These are phyloP conservation scores for Dipodomys spectabilis DNA, from an alignment of 2,113 vertebrate species.

Conservation along the genomic window DNA sequence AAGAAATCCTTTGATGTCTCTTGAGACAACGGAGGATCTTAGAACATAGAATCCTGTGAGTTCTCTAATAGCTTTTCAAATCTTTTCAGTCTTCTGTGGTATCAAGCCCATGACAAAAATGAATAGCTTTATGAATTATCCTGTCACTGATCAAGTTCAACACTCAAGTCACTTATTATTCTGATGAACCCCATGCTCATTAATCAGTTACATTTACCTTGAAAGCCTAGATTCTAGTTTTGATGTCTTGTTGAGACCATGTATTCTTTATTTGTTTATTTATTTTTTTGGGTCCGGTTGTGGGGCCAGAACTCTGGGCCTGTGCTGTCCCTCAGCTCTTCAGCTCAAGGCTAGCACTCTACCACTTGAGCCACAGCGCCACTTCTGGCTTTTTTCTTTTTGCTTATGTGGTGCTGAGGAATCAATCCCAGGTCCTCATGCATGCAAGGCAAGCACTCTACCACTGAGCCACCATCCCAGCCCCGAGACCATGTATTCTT, in stretches of 20 bases:
- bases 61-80: background rate
- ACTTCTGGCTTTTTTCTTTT: too few species aligned
- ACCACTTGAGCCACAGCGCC: too few species aligned
- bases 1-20: conserved; percentile 11
- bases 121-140: conserved; percentile 59
- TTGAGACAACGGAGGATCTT: background rate
- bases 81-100: background rate
- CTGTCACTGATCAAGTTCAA: conserved; percentile 49
- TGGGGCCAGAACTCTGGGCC: too few species aligned
- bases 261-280: background rate
- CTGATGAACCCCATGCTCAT: conserved; percentile 6
- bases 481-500: background rate
- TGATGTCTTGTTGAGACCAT: background rate
- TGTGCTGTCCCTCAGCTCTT: too few species aligned
- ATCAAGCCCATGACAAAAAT: conserved; percentile 45
- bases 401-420: too few species aligned
- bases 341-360: too few species aligned
- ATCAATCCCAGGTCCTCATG: too few species aligned
- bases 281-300: too few species aligned
- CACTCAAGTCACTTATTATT: conserved; percentile 66
- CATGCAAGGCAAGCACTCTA: too few species aligned
- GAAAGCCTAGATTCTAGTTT: background rate
- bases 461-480: too few species aligned
- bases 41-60: background rate
- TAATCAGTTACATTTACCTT: conserved; percentile 13